Conservation (phyloP, 2,113 vertebrate species). For the Syngnathoides biaculeatus region DNA sequence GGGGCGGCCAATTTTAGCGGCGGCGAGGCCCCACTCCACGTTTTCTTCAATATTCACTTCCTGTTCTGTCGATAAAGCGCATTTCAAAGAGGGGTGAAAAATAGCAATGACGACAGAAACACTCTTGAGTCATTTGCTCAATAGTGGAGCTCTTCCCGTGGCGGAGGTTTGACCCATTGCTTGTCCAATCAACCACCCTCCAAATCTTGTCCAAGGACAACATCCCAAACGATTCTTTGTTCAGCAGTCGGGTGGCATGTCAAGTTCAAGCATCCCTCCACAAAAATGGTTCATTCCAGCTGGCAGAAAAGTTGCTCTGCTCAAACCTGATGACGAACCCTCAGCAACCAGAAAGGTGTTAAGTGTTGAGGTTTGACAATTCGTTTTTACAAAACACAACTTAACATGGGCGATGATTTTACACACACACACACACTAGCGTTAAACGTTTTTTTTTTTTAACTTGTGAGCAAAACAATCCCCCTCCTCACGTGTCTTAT, state of each 20-base stretch:
- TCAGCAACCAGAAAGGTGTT: too few relatives aligned
- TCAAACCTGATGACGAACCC: too few relatives aligned
- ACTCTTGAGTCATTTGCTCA: not conserved
- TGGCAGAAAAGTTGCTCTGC: not conserved
- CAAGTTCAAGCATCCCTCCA: not conserved
- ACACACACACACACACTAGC: too few relatives aligned
- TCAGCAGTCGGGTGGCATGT: not conserved
- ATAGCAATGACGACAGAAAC: not conserved
- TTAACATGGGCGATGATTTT: too few relatives aligned
- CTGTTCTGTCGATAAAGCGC: not conserved
- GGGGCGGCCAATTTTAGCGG: not conserved
- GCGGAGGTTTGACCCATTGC: not conserved
- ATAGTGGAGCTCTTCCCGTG: not conserved
- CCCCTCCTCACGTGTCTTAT: too few relatives aligned
- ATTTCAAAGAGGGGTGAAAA: not conserved
- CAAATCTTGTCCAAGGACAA: not conserved
- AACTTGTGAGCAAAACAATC: too few relatives aligned
- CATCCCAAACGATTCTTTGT: not conserved
- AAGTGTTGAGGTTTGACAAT: too few relatives aligned
- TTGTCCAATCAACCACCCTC: not conserved
- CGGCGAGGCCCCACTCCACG: not conserved
- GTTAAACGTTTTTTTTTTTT: too few relatives aligned
- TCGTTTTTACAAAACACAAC: too few relatives aligned
- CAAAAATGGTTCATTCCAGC: not conserved
- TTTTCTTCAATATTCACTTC: not conserved